These are phyloP conservation scores for Anadara kagoshimensis DNA, from an alignment of 1,140 invertebrate species.

Conservation along the genomic window DNA sequence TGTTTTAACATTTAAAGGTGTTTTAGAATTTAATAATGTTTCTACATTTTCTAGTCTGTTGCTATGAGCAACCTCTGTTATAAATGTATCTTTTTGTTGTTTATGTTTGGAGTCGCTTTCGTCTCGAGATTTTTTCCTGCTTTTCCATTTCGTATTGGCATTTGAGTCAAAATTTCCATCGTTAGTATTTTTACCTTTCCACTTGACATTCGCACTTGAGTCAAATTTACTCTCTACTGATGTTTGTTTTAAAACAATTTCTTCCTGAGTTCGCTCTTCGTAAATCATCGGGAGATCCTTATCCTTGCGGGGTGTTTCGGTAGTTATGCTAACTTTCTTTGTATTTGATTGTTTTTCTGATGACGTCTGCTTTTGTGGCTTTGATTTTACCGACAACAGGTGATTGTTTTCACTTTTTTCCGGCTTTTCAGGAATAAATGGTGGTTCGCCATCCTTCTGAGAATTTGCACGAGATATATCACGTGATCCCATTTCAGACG, in stretches of 20 bases:
- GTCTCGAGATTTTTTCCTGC: background rate
- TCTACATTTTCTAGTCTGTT: constrained; percentile 7
- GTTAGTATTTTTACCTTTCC: background rate
- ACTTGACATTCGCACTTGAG: background rate
- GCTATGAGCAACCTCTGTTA: background rate
- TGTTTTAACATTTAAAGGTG: background rate
- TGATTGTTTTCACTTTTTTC: background rate
- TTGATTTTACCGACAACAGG: background rate
- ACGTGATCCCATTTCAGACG: background rate
- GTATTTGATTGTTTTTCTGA: background rate
- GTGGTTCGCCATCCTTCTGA: constrained; percentile 7
- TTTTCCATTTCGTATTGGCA: background rate
- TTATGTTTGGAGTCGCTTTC: background rate
- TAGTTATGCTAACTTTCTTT: background rate
- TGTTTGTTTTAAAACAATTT: constrained; percentile 29
- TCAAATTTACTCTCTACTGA: background rate
- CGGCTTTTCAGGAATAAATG: background rate
- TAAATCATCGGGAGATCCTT: constrained; percentile 42
- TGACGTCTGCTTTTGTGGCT: background rate
- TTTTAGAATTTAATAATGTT: background rate
- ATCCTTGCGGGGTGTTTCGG: background rate
- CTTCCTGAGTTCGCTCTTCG: constrained; percentile 52
- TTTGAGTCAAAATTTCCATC: background rate
- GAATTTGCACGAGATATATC: background rate
- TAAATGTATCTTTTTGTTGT: background rate